Evolutionary conservation across 2,113 vertebrate genomes (phyloP).

Genomic region (human (Homo sapiens)): DNA sequence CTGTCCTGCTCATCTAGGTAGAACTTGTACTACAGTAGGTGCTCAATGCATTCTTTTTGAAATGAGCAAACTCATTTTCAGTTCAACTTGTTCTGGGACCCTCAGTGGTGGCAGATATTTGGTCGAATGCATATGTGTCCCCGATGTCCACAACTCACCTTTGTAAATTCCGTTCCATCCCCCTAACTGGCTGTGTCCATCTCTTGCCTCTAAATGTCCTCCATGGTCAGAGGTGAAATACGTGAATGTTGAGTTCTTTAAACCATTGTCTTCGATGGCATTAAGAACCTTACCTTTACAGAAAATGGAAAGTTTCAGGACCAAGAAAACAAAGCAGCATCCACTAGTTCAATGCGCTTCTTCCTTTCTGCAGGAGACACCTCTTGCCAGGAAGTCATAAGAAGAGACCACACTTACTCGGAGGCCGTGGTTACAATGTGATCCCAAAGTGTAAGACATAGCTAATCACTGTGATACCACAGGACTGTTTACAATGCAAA

Average conservation of each 20-base stretch:
- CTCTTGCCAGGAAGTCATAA: too few species aligned
- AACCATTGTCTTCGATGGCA: constrained; percentile 81
- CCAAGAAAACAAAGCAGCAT: accelerated
- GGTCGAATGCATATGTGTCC: accelerated
- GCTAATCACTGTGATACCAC: accelerated
- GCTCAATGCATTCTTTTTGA: background rate
- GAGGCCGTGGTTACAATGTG: accelerated
- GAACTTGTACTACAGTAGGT: too few species aligned
- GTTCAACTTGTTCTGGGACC: accelerated
- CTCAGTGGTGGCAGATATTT: accelerated
- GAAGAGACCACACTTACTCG: accelerated
- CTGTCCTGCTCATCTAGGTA: background rate
- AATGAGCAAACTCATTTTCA: background rate
- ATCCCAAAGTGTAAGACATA: accelerated
- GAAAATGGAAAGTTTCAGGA: accelerated
- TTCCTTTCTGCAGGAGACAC: accelerated
- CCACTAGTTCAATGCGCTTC: accelerated
- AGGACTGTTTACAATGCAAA: background rate
- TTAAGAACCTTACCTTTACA: constrained; percentile 84
- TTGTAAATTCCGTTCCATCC: constrained; percentile 86
- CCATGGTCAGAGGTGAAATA: constrained; percentile 92
- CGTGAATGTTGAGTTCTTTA: constrained; percentile 84
- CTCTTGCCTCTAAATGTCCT: constrained; percentile 83
- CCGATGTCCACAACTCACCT: constrained; percentile 71
- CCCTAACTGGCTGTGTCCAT: background rate